These are phyloP conservation scores for Natator depressus DNA, from an alignment of 2,113 vertebrate species.

Conservation along the genomic window DNA sequence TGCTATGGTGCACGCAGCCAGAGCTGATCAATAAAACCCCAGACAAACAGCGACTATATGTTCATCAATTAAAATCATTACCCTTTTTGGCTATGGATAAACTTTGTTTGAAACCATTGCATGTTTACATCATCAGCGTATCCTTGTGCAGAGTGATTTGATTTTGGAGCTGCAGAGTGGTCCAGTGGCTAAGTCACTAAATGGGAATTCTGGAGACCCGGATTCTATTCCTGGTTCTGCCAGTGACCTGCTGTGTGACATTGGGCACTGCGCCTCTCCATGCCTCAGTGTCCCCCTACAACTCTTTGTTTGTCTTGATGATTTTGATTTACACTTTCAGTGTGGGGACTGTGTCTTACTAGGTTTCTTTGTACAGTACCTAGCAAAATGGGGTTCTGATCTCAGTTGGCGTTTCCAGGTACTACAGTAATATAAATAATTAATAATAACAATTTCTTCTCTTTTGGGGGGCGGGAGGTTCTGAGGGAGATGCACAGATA, in stretches of 20 bases:
- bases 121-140: background rate
- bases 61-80: conserved; percentile 49
- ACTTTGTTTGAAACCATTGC: background rate
- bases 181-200: background rate
- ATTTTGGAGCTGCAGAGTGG: background rate
- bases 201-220: background rate
- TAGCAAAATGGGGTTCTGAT: background rate
- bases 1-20: conserved; percentile 24
- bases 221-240: background rate
- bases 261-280: background rate
- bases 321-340: background rate
- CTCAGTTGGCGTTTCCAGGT: background rate
- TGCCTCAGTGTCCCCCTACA: background rate
- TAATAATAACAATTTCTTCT: background rate
- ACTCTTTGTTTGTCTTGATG: background rate
- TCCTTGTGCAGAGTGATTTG: accelerated
- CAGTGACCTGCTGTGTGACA: background rate
- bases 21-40: conserved; percentile 60
- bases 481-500: background rate
- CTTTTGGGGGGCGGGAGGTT: accelerated
- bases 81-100: conserved; percentile 21
- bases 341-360: background rate
- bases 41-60: conserved; percentile 25
- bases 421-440: background rate
- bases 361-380: background rate